phyloP scores from a whole-genome alignment of 2,888 invertebrate species.

The Gonocerus acuteangulatus region DNA sequence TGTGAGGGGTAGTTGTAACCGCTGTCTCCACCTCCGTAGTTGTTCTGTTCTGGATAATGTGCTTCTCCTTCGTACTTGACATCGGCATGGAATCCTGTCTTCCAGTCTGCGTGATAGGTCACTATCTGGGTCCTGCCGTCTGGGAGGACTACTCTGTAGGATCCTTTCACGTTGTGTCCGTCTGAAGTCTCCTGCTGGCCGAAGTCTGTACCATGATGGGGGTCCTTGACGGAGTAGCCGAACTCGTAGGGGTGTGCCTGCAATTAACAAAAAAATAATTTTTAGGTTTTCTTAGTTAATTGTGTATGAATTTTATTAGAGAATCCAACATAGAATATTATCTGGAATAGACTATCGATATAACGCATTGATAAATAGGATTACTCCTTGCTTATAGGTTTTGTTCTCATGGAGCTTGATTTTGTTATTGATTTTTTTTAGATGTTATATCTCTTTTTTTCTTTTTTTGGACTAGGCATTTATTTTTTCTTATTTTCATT shows the following conservation, averaged over 20 bases:
- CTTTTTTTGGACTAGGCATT: too few relatives aligned
- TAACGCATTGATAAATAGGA: background rate
- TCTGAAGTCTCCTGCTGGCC: slow-evolving; percentile 66
- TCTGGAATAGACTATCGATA: background rate
- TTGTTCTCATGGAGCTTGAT: too few relatives aligned
- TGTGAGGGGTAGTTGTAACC: slow-evolving; percentile 48
- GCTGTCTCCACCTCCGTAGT: slow-evolving; percentile 43
- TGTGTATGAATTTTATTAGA: background rate
- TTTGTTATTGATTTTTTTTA: too few relatives aligned
- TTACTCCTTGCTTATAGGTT: too few relatives aligned
- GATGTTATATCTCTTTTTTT: too few relatives aligned
- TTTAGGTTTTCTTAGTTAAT: too few relatives aligned
- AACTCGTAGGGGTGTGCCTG: slow-evolving; percentile 46
- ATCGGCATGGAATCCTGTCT: slow-evolving; percentile 82
- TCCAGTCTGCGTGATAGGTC: slow-evolving; percentile 81
- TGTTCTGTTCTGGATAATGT: slow-evolving; percentile 25
- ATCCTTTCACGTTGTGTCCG: slow-evolving; percentile 60
- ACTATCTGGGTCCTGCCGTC: slow-evolving; percentile 80
- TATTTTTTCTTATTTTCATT: too few relatives aligned
- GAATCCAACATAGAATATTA: background rate
- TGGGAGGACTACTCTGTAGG: slow-evolving; percentile 69
- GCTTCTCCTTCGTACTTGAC: slow-evolving; percentile 60
- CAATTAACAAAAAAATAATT: too few relatives aligned
- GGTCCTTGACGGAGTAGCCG: slow-evolving; percentile 65
- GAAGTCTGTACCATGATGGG: slow-evolving; percentile 63